Conservation (phyloP, 2,888 invertebrate genomes). For the Dorcus hopei region DNA sequence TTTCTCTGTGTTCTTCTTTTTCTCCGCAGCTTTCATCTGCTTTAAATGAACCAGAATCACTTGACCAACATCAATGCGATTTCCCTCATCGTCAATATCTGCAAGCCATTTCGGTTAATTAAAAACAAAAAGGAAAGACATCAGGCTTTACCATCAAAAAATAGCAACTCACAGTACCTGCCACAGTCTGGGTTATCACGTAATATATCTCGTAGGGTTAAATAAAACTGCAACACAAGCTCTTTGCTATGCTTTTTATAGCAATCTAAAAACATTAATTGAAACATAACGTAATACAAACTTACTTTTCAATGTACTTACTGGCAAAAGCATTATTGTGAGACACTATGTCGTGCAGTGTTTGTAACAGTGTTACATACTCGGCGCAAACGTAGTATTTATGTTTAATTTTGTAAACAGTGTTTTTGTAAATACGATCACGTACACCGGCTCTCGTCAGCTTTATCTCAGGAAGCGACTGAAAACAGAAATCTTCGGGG, state of each 20-base stretch:
- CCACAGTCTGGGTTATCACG: slow-evolving; percentile 50
- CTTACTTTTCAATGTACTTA: slow-evolving; percentile 23
- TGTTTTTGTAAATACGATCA: slow-evolving; percentile 57
- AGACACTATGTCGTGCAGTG: slow-evolving; percentile 50
- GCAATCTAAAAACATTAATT: slow-evolving; percentile 40
- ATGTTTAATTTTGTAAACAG: slow-evolving; percentile 56
- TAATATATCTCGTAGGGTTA: slow-evolving; percentile 51
- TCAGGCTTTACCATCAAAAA: slow-evolving; percentile 53
- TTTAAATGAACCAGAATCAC: slow-evolving; percentile 32
- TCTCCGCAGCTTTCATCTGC: slow-evolving; percentile 23
- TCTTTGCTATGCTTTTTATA: slow-evolving; percentile 50
- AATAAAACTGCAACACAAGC: slow-evolving; percentile 55
- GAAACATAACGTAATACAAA: neutral
- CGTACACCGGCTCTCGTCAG: slow-evolving; percentile 59
- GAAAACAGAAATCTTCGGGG: slow-evolving; percentile 22
- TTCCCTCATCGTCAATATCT: slow-evolving; percentile 34
- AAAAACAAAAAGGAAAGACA: neutral
- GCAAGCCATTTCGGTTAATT: slow-evolving; percentile 17
- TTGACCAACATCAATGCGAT: slow-evolving; percentile 36
- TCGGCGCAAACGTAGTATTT: slow-evolving; percentile 55
- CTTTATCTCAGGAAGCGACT: slow-evolving; percentile 52
- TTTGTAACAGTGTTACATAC: slow-evolving; percentile 64
- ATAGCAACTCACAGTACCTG: slow-evolving; percentile 57
- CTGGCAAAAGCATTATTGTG: slow-evolving; percentile 42
- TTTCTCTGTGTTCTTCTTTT: no score